Evolutionary conservation across 1,140 invertebrate species (phyloP), one percentile per base, ranked within the genome.

Genomic region (Asobara japonica): DNA sequence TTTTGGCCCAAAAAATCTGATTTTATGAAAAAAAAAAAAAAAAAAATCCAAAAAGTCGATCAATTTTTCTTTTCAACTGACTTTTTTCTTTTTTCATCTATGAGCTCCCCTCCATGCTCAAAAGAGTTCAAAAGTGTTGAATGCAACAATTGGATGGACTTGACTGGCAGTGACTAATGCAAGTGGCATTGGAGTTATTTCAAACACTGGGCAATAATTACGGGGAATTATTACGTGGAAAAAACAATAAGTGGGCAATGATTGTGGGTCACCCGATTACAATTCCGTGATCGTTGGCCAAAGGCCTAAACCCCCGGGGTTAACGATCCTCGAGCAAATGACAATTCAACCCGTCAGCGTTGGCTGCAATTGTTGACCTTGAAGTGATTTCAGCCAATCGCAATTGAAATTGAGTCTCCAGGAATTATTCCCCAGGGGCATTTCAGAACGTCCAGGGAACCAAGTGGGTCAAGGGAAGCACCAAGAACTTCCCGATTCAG

Each of bases 261-360:
- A 75, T 79, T 74, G 73, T 80, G 74, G 79, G 76, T 80, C 77
- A 80, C 77, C 77, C 81, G 79, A 80, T 81, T 83, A 74, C 78
- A 82, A 81, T 79, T 62, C 25, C 79, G 76, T 56, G 81, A 76
- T 77, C 18, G 78, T 80, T 84, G 83, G 83, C 83, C 56, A 70
- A 60, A 36, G 71, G 80, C 82, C 82, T 78, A 78, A 79, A 77
- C 70, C 56, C 45, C 77, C 81, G 82, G 80, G 83, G 83, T 84
- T 83, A 83, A 84, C 82, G 83, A 83, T 84, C 83, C 76, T 79
- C 45, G 18, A 31, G 61, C 65, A 74, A 78, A 41, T 45, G 36
- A 22, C 38, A 56, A 56, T 25, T 56, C 22, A 56, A 56, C 51
- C 7, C 22, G 1, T 56, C 8, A 3, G 10, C 13, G 11, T n/a